Base-by-base conservation (phyloP, 2,888 invertebrate genomes). In the Incurvaria masculella region DNA sequence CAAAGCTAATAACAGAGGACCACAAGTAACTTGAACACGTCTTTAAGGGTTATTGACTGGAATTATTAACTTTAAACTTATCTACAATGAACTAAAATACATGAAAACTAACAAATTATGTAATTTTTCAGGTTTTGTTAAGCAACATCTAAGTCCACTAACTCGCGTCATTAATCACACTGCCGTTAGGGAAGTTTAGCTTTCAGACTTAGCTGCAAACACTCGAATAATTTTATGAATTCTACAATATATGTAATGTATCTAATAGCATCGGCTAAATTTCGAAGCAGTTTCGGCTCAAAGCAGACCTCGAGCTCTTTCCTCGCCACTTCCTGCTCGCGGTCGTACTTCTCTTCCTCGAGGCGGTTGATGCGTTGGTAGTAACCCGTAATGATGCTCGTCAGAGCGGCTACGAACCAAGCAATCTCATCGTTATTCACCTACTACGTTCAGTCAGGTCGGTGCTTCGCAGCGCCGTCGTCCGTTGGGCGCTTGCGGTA, bases 321-420 rank as follows among this genome's bases (percentile, higher is more conserved):
- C 82, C 88, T 89, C 80, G 92, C 87, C 80, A 97, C 95, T 82
- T 93, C 93, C 81, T 89, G 86, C 84, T 99, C 98, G 83, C 95
- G 88, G 85, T 99, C 98, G 85, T 94, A 97, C 85, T 97, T 97
- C 82, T 90, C 86, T 73, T 88, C 88, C 80, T 95, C 94, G 72
- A 94, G 85, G 65, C 82, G 81, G 71, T 70, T 79, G 79, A 94
- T 88, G 81, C 89, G 88, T 68, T 86, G 84, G 81, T 94, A 87
- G 82, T 93, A 91, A 69, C 85, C 84, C 81, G 81, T 85, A 70
- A 86, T 75, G 80, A 83, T 79, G 76, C 84, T 83, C 80, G 84
- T 85, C 69, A 85, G 81, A 78, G 74, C 80, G 62, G 83, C 85
- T 85, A 80, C 59, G 79, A 79, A 79, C 70, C 70, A 79, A 76